These are phyloP conservation scores for Triplophysa rosa DNA, from an alignment of 2,113 vertebrate species.

Conservation along the genomic window DNA sequence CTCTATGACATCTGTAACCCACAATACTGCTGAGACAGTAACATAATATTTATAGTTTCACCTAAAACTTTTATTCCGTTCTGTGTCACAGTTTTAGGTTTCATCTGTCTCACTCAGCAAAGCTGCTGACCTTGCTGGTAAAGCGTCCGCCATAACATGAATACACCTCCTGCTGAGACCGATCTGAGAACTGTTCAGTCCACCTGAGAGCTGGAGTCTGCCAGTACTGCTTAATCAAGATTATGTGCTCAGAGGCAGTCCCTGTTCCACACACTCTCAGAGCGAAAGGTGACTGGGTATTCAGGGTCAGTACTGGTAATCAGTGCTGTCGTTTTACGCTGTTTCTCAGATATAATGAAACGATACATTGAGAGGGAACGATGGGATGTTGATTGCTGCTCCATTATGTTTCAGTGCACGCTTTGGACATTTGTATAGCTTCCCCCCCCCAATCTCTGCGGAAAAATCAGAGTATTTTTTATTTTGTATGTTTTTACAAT, in stretches of 20 bases:
- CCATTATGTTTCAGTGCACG: background rate
- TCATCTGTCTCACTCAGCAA: background rate
- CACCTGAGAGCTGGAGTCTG: background rate
- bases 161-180: background rate
- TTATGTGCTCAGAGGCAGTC: background rate
- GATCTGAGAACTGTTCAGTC: background rate
- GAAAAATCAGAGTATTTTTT: background rate
- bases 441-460: too few species aligned
- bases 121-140: conserved; percentile 10
- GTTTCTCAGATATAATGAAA: conserved; percentile 26
- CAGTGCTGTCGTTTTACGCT: background rate
- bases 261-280: background rate
- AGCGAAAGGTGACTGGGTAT: background rate
- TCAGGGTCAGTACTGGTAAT: background rate
- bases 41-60: background rate
- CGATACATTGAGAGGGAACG: conserved; percentile 35
- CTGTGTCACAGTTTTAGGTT: background rate
- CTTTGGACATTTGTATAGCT: background rate
- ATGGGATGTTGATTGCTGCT: conserved; percentile 5
- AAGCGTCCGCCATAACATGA: background rate
- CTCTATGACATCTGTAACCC: conserved; percentile 48
- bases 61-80: conserved; percentile 34
- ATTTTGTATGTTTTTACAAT: too few species aligned
- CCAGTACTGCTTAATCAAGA: conserved; percentile 5
- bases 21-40: conserved; percentile 28